Conservation (phyloP, 2,797 vertebrate genomes). For the Leuciscus waleckii region DNA sequence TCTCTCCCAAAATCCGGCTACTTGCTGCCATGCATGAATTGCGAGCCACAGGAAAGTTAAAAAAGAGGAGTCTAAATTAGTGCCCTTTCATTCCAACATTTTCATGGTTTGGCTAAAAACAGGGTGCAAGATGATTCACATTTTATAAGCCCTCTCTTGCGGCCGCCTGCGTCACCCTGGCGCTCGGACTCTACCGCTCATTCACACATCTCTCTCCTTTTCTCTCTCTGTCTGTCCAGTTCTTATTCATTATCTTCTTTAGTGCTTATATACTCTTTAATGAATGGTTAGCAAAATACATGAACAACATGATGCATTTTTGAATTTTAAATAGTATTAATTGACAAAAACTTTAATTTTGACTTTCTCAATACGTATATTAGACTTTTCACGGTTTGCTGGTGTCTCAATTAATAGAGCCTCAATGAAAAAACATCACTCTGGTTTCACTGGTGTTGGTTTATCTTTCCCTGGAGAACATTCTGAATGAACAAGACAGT, state of each 20-base stretch:
- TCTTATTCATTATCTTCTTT: background rate
- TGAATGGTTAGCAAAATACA: background rate
- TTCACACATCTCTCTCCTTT: constrained; percentile 61
- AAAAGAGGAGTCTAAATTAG: constrained; percentile 70
- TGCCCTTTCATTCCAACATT: constrained; percentile 73
- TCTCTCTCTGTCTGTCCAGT: background rate
- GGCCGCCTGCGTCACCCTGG: constrained; percentile 64
- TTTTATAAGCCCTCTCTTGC: constrained; percentile 71
- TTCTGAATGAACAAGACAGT: constrained; percentile 43
- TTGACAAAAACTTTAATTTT: background rate
- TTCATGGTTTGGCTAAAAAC: constrained; percentile 73
- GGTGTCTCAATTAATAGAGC: background rate
- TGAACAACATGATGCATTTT: background rate
- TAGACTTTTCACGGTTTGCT: background rate
- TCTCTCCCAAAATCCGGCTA: constrained; percentile 62
- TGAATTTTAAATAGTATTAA: background rate
- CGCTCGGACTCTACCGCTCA: constrained; percentile 60
- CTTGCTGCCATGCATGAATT: constrained; percentile 66
- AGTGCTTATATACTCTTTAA: background rate
- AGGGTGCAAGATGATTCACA: constrained; percentile 72
- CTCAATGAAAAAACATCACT: background rate
- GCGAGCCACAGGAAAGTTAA: constrained; percentile 68
- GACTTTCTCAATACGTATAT: background rate
- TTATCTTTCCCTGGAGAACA: constrained; percentile 1
- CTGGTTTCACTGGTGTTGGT: background rate